Base-by-base conservation (phyloP, 2,113 vertebrate species). In the Sylvia atricapilla region DNA sequence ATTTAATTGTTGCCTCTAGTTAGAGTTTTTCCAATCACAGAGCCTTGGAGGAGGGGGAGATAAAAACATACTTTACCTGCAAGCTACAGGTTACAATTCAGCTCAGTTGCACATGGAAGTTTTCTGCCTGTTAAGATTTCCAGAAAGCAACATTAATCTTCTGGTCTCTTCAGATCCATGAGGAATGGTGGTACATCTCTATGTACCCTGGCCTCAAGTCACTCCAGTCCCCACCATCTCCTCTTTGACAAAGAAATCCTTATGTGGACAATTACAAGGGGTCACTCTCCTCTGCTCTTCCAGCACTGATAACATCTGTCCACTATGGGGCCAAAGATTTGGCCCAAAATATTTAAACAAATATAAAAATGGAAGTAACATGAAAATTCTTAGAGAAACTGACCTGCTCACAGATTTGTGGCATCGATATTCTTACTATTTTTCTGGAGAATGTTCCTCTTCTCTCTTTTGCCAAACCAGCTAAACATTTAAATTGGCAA, bases 401-500 rank as follows among this genome's bases (percentile, higher is more conserved):
- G 84, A 94, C 58, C 53, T 33, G 25, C 58, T 92, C n/a, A 33
- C 20, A 89, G 58, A 56, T 68, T 79, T 69, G 69, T 53, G 15
- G 76, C 27, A 58, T 74, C 64, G 92, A 88, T 79, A 87, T 92
- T 87, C 75, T 68, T 35, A n/a, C 28, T 62, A 62, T 73, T 94
- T 91, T 95, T 59, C 77, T 90, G 50, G 73, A 94, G 50, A 90
- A 31, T 2, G 3, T 56, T 87, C 37, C 44, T 74, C 22, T 86
- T 94, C 44, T 84, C 43, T 52, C 66, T 87, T 84, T 41, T 93
- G 89, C 80, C 94, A 95, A 94, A 96, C 53, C 30, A 94, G 74
- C 62, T 84, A 81, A 90, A 85, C 80, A 78, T 94, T 96, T 94
- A 73, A 89, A 82, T 43, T 91, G 93, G 93, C 73, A 95, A 97